Conservation (phyloP, 23 tunicate species). For the Halocynthia aurantium region DNA sequence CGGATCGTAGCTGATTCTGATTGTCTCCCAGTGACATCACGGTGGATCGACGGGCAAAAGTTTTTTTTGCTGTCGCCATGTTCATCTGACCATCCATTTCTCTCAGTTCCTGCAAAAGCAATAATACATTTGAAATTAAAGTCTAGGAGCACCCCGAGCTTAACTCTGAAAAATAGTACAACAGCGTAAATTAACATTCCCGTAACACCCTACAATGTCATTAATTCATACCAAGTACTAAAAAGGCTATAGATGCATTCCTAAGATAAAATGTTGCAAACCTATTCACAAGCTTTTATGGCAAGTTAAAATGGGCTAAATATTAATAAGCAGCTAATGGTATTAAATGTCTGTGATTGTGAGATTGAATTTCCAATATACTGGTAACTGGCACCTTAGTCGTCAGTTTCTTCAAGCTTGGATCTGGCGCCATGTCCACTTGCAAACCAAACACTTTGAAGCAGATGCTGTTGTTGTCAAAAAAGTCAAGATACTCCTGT, state of each 20-base stretch:
- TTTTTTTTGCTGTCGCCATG: background rate
- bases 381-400: conserved; percentile 51
- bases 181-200: no score
- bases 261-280: no score
- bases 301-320: no score
- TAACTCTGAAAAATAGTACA: no score
- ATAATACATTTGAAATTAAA: no score
- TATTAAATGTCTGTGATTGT: background rate
- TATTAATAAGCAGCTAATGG: no score
- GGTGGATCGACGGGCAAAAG: conserved; percentile 4
- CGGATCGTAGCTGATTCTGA: conserved; percentile 50
- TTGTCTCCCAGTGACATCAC: conserved; percentile 40
- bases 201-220: no score
- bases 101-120: conserved; percentile 42
- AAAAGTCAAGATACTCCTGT: conserved; percentile 74
- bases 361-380: background rate
- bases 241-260: no score
- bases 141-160: no score
- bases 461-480: conserved; percentile 67
- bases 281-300: no score
- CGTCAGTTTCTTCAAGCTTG: conserved; percentile 82
- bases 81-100: conserved; percentile 85
- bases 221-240: no score
- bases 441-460: conserved; percentile 66
- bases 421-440: conserved; percentile 45